These are phyloP conservation scores for Dasysyrphus albostriatus DNA, from an alignment of 2,888 invertebrate genomes.

Conservation along the genomic window DNA sequence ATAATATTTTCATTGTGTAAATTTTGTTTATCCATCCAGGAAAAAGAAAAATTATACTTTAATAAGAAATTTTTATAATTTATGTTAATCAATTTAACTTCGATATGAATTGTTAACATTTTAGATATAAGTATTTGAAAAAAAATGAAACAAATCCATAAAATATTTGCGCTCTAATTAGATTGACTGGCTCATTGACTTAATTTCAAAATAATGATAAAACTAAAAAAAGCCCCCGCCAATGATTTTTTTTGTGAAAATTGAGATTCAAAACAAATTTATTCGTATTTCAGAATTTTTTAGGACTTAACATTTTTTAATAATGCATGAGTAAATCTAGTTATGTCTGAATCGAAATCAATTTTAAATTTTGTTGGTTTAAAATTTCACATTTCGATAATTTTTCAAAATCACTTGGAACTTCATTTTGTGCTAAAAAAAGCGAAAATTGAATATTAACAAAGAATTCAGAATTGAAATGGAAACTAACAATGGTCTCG, in stretches of 20 bases:
- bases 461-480: no score
- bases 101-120: conserved; percentile 6
- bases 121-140: conserved; percentile 1
- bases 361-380: no score
- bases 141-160: not conserved
- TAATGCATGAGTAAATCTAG: no score
- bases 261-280: not conserved
- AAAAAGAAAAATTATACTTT: not conserved
- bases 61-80: not conserved
- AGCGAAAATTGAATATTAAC: no score
- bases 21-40: not conserved
- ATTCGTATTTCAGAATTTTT: not conserved
- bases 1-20: not conserved
- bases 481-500: no score
- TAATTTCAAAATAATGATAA: not conserved
- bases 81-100: conserved; percentile 3
- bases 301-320: no score
- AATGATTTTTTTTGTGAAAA: not conserved
- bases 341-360: no score
- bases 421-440: no score
- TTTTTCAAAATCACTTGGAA: no score
- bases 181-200: conserved; percentile 21
- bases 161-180: not conserved
- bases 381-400: no score
- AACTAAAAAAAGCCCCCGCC: not conserved